These are phyloP conservation scores for Botia almorhae DNA, from an alignment of 2,797 vertebrate genomes.

Conservation along the genomic window DNA sequence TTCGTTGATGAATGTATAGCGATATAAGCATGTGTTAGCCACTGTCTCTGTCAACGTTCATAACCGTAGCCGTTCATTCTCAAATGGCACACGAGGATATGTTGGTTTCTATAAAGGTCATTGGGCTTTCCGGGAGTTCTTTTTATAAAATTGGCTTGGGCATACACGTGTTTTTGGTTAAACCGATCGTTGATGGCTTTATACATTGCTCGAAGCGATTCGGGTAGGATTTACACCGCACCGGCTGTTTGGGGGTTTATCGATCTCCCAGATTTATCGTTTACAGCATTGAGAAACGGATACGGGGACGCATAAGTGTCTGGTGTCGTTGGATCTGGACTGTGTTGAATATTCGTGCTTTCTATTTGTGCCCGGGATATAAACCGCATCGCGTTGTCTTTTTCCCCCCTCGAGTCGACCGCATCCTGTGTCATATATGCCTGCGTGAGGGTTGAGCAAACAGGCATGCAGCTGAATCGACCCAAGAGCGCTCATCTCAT, in stretches of 20 bases:
- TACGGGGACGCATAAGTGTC: conserved; percentile 46
- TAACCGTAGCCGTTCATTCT: background rate
- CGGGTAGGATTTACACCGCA: conserved; percentile 54
- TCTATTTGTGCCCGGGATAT: conserved; percentile 42
- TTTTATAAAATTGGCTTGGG: conserved; percentile 6
- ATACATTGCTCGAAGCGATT: conserved; percentile 46
- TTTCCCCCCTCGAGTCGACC: conserved; percentile 27
- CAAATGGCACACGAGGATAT: conserved; percentile 24
- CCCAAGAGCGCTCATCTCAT: conserved; percentile 65
- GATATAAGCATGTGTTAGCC: background rate
- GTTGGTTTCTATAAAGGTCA: background rate
- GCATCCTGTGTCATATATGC: conserved; percentile 44
- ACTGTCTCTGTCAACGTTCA: background rate
- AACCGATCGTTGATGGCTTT: conserved; percentile 66
- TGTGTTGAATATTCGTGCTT: conserved; percentile 37
- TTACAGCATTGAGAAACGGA: conserved; percentile 41
- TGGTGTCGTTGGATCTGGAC: conserved; percentile 41
- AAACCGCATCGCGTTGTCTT: conserved; percentile 24
- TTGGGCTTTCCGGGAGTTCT: background rate
- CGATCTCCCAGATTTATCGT: conserved; percentile 40
- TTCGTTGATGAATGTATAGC: background rate
- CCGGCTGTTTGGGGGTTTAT: conserved; percentile 48
- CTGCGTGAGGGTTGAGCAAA: conserved; percentile 53
- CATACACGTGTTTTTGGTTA: conserved; percentile 14
- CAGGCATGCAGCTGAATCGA: conserved; percentile 74